Percentiles rank a stretch among this genome's conserved stretches.
Conservation (phyloP, 2,888 invertebrate genomes). For the Rapana venosa region DNA sequence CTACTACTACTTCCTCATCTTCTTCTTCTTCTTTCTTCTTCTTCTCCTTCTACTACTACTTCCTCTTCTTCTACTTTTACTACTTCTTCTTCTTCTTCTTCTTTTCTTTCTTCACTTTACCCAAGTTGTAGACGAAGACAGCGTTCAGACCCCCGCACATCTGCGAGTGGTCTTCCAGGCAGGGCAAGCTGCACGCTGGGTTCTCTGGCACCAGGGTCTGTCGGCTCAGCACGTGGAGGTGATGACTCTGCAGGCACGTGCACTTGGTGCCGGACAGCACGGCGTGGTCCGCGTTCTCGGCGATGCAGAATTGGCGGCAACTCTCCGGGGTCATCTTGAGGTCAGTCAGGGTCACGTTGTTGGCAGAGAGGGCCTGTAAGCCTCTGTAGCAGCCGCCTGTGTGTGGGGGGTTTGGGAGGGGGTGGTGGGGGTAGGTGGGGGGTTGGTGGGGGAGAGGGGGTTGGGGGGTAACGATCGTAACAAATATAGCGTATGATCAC, state of each 20-base stretch:
- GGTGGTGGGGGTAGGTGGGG: no score
- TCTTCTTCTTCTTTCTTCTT: no score
- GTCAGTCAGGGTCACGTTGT: slow-evolving; percentile 3
- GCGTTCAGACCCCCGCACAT: background rate
- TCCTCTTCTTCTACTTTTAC: no score
- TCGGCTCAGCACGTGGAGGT: background rate
- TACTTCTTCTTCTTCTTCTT: no score
- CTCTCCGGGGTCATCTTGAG: background rate
- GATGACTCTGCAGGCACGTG: background rate
- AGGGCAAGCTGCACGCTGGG: background rate
- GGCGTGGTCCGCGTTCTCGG: background rate
- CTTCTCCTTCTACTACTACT: no score
- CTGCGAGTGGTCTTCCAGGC: background rate
- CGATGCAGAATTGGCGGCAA: background rate
- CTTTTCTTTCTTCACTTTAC: no score
- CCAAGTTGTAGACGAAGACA: slow-evolving; percentile 7
- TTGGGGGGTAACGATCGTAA: no score
- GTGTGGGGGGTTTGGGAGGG: no score
- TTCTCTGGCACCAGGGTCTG: background rate
- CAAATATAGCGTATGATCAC: no score
- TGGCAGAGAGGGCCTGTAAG: background rate
- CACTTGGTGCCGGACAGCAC: background rate
- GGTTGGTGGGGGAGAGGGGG: background rate
- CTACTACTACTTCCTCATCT: no score
- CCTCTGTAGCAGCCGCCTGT: slow-evolving; percentile 20